These are phyloP conservation scores for Drosophila nigritarsus DNA, from an alignment of 2,888 invertebrate genomes.

Conservation along the genomic window DNA sequence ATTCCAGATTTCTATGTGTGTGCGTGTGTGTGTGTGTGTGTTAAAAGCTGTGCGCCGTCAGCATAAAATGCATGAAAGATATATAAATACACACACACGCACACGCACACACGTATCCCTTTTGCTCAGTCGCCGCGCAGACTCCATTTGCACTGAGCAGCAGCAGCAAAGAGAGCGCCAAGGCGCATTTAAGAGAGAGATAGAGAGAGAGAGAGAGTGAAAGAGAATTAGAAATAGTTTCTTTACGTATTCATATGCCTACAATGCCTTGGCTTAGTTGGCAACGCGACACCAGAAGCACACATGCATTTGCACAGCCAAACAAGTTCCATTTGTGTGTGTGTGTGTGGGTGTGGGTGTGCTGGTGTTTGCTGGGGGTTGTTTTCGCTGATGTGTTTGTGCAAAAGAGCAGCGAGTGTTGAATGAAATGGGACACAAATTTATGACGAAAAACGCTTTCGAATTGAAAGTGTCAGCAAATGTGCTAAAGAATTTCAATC, in stretches of 20 bases:
- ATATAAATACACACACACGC: slow-evolving; percentile 26
- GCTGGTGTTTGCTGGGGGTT: slow-evolving; percentile 34
- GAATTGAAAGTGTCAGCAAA: slow-evolving; percentile 58
- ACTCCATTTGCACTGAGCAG: slow-evolving; percentile 32
- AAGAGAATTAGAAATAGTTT: slow-evolving; percentile 15
- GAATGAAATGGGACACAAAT: slow-evolving; percentile 38
- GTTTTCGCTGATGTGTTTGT: slow-evolving; percentile 34
- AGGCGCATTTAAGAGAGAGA: slow-evolving; percentile 18
- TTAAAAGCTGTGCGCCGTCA: slow-evolving; percentile 60
- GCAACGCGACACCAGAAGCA: slow-evolving; percentile 45
- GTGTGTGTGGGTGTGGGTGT: neutral
- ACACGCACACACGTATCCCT: neutral
- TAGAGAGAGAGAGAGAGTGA: neutral
- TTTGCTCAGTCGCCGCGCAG: slow-evolving; percentile 52
- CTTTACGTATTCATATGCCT: slow-evolving; percentile 1
- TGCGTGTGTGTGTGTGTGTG: slow-evolving; percentile 27
- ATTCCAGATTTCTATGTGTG: slow-evolving; percentile 29
- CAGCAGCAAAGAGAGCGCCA: slow-evolving; percentile 8
- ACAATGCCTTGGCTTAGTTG: slow-evolving; percentile 22
- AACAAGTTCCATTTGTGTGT: neutral
- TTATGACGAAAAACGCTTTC: slow-evolving; percentile 30
- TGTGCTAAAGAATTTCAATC: slow-evolving; percentile 49
- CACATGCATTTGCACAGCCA: no score
- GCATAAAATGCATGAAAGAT: slow-evolving; percentile 34
- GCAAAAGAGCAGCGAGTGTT: slow-evolving; percentile 24